Evolutionary conservation across 1,140 invertebrate species (phyloP).

Genomic region (Lucilia sericata): DNA sequence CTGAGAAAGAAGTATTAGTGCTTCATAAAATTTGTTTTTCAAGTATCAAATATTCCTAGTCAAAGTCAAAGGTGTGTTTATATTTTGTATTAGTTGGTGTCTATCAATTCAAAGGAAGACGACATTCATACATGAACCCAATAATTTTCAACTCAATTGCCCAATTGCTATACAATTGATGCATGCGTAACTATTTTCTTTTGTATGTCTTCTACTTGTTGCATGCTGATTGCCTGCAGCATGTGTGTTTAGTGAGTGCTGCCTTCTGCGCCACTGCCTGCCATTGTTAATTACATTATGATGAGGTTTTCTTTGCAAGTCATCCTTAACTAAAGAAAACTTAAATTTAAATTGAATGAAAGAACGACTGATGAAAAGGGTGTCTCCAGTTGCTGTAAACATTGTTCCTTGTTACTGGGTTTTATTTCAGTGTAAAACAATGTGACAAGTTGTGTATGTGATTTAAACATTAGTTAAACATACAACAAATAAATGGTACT

Average conservation of each 20-base stretch:
- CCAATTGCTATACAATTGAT: background rate
- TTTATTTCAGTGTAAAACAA: constrained; percentile 17
- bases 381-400: background rate
- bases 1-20: too few relatives aligned
- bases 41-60: background rate
- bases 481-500: background rate
- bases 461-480: constrained; percentile 16
- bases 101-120: constrained; percentile 4
- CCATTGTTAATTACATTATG: constrained; percentile 7
- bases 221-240: background rate
- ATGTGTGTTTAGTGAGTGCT: background rate
- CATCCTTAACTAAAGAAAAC: background rate
- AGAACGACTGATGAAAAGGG: background rate
- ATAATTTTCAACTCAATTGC: constrained; percentile 16
- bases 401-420: background rate
- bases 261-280: background rate
- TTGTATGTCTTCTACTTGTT: background rate
- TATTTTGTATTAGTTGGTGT: background rate
- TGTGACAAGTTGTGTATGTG: background rate
- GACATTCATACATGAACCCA: background rate
- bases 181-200: background rate
- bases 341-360: background rate
- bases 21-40: background rate
- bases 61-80: background rate
- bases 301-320: constrained; percentile 11